Evolutionary conservation across 2,113 vertebrate genomes (phyloP).

Genomic region (Sebastes fasciatus): DNA sequence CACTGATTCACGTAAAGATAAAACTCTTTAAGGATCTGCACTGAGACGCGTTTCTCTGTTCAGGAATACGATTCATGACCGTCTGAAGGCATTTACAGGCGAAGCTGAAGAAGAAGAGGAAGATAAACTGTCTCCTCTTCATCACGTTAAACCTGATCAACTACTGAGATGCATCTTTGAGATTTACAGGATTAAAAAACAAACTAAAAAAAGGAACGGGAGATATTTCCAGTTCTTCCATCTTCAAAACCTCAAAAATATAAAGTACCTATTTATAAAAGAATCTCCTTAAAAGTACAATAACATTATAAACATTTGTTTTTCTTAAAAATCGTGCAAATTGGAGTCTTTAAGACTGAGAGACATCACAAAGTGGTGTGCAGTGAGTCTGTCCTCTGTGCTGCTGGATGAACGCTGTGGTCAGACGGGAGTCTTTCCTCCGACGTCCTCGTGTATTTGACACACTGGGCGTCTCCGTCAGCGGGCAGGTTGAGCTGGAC

Average conservation of each 20-base stretch:
- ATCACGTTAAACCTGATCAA: constrained; percentile 16
- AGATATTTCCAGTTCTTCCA: constrained; percentile 59
- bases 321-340: constrained; percentile 88
- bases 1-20: constrained; percentile 8
- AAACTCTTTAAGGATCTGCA: constrained; percentile 32
- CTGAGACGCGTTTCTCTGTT: neutral
- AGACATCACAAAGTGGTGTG: constrained; percentile 83
- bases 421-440: constrained; percentile 41
- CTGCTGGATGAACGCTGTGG: constrained; percentile 33
- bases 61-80: no score
- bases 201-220: neutral
- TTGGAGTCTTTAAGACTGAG: constrained; percentile 75
- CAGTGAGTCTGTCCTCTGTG: constrained; percentile 56
- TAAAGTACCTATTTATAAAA: constrained; percentile 86
- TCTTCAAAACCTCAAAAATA: constrained; percentile 50
- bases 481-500: constrained; percentile 79
- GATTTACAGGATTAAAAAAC: constrained; percentile 31
- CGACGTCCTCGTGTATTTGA: constrained; percentile 70
- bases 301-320: constrained; percentile 73
- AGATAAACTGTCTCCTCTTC: no score
- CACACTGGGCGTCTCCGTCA: constrained; percentile 66
- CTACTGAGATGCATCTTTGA: constrained; percentile 58
- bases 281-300: constrained; percentile 84
- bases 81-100: no score
- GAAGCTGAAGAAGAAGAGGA: no score